phyloP scores from a whole-genome alignment of 2,113 vertebrate genomes.

The Stictonetta naevosa region DNA sequence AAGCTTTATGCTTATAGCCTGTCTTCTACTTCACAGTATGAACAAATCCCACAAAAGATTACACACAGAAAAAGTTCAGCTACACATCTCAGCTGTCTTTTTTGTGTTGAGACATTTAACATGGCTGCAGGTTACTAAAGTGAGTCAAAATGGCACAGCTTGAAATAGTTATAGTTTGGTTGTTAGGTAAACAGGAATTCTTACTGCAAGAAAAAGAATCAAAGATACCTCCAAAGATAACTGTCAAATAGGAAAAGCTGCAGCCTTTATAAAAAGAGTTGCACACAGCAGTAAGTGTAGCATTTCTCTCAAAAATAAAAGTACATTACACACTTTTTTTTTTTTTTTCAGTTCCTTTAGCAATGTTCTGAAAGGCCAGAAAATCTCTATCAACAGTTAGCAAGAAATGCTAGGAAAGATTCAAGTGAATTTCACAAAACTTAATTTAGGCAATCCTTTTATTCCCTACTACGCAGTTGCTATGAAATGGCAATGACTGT shows the following conservation, averaged over 20 bases:
- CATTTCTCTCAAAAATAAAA: not conserved
- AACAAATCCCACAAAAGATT: not conserved
- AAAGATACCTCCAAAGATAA: not conserved
- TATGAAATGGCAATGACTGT: not conserved
- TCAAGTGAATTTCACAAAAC: not conserved
- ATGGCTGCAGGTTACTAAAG: not conserved
- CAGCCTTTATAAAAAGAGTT: not conserved
- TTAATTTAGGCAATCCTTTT: not conserved
- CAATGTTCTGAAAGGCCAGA: not conserved
- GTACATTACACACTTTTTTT: not conserved
- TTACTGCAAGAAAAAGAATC: not conserved
- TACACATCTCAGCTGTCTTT: not conserved
- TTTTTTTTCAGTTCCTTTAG: not conserved
- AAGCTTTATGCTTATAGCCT: not conserved
- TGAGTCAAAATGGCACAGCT: not conserved
- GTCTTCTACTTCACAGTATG: not conserved
- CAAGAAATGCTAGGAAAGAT: slow-evolving; percentile 1
- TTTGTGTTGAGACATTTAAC: not conserved
- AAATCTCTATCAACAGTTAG: not conserved
- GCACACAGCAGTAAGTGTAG: not conserved
- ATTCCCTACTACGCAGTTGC: not conserved
- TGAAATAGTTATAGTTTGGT: not conserved
- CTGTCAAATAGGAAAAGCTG: not conserved
- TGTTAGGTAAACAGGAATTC: not conserved
- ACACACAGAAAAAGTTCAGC: not conserved